Base-by-base conservation (phyloP, 2,888 invertebrate genomes). In the Strigamia maritima region DNA sequence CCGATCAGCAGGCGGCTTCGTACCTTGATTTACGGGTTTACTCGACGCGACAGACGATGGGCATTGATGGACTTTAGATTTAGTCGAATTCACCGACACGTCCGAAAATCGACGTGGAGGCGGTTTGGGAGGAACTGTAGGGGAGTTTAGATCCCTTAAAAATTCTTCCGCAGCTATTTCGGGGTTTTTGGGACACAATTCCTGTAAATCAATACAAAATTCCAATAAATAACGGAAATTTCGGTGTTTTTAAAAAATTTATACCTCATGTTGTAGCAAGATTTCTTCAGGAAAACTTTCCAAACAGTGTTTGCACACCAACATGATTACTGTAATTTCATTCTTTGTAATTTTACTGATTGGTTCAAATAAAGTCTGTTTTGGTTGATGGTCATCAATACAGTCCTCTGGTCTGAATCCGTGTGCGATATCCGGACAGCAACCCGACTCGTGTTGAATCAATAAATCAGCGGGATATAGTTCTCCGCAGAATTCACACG, bases 401-500 rank as follows among this genome's bases (percentile, higher is more conserved):
- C 22, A 22, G 60, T 8, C 7, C 2, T 26, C 12, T 10, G 74
- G 74, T 22, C 16, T 28, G 24, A 28, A 22, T 10, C 76, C 76
- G 38, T 76, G 76, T 7, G 76, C 76, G n/a, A 76, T 16, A 10
- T 76, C 76, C 10, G 76, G 76, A 22, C 76, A n/a, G 16, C 76
- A 76, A 31, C 76, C 76, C n/a, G 76, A 19, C 26, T 77, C 44
- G 24, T 77, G 77, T 26, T 26, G 28, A 3, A 77, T 49, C 16
- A 77, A 44, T 7, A 26, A 22, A 10, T 77, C 77, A 24, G 54
- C 28, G 1, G 77, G 28, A 24, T 24, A 77, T 10, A 77, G n/a
- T 77, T 77, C 77, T 14, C 77, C 77, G 44, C 77, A 77, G 44
- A 77, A 77, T 77, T 77, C 77, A 77, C 77, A 77, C 12, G 77